Evolutionary conservation across 2,797 vertebrate species (phyloP), one percentile per base, ranked within the genome.

Genomic region (Chanos chanos): DNA sequence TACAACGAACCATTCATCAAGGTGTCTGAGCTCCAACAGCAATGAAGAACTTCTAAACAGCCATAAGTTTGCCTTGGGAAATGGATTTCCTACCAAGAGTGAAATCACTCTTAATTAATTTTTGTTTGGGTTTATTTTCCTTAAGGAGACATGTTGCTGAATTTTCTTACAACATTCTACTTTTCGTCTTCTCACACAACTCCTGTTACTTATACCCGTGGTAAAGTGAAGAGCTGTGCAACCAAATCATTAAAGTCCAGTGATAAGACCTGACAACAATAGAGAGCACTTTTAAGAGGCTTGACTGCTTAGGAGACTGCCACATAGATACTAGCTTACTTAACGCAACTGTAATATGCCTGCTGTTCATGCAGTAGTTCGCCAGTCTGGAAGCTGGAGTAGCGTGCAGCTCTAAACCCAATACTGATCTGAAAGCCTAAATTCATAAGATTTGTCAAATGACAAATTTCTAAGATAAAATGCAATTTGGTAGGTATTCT

Each of bases 161-260:
- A 66, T 59, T 48, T 62, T 31, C 52, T 40, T 62, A 40, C 62
- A 66, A 61, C 49, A 62, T 70, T 75, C 70, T 63, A 74, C 68
- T 66, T 63, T 51, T 66, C 70, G 50, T 59, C 57, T 59, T 27
- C 51, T 70, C 37, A 67, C 77, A 78, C 61, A 74, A 49, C 28
- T 61, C 34, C 40, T 71, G 71, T 74, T 77, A 80, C 67, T 66
- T 71, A 75, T 64, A 77, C 72, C 75, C 74, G 62, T 75, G 71
- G 74, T 64, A 75, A 77, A 64, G 61, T 55, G 67, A 57, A 66
- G 68, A 68, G 63, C 62, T 44, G 34, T 52, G 58, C 66, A 48
- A 58, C 54, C 68, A 73, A 61, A 69, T 77, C 75, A 71, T 76
- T 66, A 25, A 61, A 73, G 68, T 76, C 72, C 75, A 70, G 68